phyloP scores from a whole-genome alignment of 2,113 vertebrate genomes.

The Prionailurus viverrinus region DNA sequence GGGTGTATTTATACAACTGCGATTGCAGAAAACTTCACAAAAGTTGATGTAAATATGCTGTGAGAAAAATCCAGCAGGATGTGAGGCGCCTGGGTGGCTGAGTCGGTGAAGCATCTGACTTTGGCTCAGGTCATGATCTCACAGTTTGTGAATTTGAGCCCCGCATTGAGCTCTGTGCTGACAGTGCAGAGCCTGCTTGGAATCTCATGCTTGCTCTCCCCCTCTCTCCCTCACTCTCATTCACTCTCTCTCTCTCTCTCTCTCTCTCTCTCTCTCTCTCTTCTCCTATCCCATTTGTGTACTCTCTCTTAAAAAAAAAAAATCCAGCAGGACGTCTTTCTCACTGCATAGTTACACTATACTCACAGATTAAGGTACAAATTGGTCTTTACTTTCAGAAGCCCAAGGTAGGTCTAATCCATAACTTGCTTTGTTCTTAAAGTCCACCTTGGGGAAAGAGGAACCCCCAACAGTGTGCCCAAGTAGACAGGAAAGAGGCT shows the following conservation, averaged over 20 bases:
- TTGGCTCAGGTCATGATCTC: too few relatives aligned
- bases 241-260: too few relatives aligned
- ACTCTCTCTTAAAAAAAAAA: too few relatives aligned
- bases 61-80: neutral
- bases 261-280: too few relatives aligned
- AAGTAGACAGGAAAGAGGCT: neutral
- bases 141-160: too few relatives aligned
- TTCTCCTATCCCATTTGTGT: too few relatives aligned
- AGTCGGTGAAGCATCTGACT: too few relatives aligned
- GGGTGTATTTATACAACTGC: constrained; percentile 5
- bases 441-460: neutral
- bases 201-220: too few relatives aligned
- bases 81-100: too few relatives aligned
- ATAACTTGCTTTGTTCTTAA: neutral
- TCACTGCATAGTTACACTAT: neutral
- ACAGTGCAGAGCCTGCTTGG: too few relatives aligned
- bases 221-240: too few relatives aligned
- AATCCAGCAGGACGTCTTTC: neutral
- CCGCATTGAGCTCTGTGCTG: too few relatives aligned
- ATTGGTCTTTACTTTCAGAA: constrained; percentile 26
- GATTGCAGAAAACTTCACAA: constrained; percentile 20
- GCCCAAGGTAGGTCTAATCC: neutral
- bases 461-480: neutral
- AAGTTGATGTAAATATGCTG: neutral
- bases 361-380: neutral